phyloP scores from a whole-genome alignment of 2,113 vertebrate genomes.

The Campylomormyrus numenius region DNA sequence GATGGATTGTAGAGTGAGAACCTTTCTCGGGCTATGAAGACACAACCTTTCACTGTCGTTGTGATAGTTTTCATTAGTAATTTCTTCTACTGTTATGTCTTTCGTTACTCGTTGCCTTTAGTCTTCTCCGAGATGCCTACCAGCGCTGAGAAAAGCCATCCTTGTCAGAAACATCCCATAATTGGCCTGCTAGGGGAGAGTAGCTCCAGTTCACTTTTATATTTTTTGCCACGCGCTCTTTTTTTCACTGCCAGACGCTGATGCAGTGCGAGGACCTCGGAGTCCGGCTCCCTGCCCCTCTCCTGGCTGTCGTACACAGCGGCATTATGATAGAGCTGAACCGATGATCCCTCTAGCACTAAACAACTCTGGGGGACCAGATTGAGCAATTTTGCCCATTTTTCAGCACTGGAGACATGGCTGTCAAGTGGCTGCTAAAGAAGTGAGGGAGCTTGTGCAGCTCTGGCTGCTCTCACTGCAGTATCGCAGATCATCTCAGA shows the following conservation, averaged over 20 bases:
- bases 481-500: neutral
- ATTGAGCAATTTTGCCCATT: neutral
- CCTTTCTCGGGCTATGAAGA: neutral
- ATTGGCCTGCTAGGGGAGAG: neutral
- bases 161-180: conserved; percentile 1
- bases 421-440: neutral
- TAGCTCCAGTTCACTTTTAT: neutral
- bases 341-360: neutral
- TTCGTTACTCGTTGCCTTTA: neutral
- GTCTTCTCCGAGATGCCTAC: neutral
- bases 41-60: neutral
- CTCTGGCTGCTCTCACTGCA: neutral
- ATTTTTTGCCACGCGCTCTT: neutral
- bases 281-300: neutral
- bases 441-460: neutral
- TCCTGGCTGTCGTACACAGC: neutral
- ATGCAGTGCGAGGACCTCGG: neutral
- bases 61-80: neutral
- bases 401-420: neutral
- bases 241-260: neutral
- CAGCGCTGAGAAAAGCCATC: neutral
- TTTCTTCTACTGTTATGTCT: neutral
- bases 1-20: neutral
- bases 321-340: neutral
- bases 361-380: neutral